These are phyloP conservation scores for Sebastes reedi DNA, from an alignment of 2,797 vertebrate genomes.

Conservation along the genomic window DNA sequence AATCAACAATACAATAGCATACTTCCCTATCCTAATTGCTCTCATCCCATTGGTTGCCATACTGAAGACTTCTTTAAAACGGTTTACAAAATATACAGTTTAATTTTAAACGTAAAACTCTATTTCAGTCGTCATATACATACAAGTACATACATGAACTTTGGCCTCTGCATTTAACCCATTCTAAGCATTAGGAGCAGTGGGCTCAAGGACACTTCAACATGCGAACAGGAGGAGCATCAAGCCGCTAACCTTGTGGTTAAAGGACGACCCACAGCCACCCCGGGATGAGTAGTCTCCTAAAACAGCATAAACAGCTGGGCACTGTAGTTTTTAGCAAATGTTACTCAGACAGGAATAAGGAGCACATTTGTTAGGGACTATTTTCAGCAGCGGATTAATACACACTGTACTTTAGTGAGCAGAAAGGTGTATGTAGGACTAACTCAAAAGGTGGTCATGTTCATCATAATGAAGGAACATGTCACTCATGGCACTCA, in stretches of 20 bases:
- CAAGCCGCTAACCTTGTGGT: too few species aligned
- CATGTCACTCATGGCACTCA: background rate
- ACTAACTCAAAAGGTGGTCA: background rate
- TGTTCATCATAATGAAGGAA: too few species aligned
- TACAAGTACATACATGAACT: too few species aligned
- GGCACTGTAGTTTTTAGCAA: background rate
- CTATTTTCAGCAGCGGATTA: background rate
- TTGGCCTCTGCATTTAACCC: too few species aligned
- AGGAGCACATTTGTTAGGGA: background rate
- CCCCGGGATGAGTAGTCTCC: background rate
- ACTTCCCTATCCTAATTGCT: background rate
- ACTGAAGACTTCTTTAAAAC: background rate
- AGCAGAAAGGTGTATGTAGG: background rate
- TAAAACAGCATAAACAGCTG: too few species aligned
- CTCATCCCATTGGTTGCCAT: background rate
- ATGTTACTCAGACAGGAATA: background rate
- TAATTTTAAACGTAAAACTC: background rate
- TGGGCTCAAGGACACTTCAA: too few species aligned
- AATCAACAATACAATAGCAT: background rate
- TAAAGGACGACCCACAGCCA: too few species aligned
- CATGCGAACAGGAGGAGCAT: too few species aligned
- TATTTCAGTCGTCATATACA: too few species aligned
- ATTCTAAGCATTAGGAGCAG: too few species aligned
- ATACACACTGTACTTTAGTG: background rate
- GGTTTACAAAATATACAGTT: background rate